Percentiles rank a stretch among this genome's conserved stretches.
These are phyloP conservation scores for Frankliniella intonsa DNA, from an alignment of 2,888 invertebrate species.

Conservation along the genomic window DNA sequence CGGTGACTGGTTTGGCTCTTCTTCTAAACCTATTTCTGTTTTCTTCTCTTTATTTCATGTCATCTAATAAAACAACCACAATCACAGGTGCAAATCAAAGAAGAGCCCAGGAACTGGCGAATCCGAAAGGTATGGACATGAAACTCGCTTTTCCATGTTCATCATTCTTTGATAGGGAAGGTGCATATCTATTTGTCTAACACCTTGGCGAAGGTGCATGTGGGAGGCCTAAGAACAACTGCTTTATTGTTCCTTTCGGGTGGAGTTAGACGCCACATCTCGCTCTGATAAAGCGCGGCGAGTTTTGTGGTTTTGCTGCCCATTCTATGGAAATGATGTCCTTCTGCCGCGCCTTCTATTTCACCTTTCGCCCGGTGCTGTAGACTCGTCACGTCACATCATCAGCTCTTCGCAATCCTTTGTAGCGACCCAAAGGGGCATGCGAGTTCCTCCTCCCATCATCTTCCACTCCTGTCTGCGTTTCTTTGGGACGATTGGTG, in stretches of 20 bases:
- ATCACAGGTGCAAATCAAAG: constrained; percentile 48
- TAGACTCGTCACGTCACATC: not conserved
- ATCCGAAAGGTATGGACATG: constrained; percentile 42
- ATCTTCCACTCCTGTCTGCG: not conserved
- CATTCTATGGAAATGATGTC: too few relatives aligned
- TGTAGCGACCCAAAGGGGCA: not conserved
- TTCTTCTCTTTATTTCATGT: constrained; percentile 29
- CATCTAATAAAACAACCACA: constrained; percentile 27
- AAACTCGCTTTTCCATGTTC: constrained; percentile 13
- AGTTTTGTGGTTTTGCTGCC: too few relatives aligned
- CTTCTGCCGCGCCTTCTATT: too few relatives aligned
- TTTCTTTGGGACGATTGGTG: not conserved
- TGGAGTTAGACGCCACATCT: too few relatives aligned
- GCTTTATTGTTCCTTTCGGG: too few relatives aligned
- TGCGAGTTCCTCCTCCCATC: not conserved
- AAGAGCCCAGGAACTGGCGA: constrained; percentile 44
- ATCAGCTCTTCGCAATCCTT: not conserved
- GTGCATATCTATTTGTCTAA: not conserved
- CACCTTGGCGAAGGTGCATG: not conserved
- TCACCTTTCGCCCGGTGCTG: too few relatives aligned
- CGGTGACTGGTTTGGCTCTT: constrained; percentile 3
- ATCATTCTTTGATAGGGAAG: constrained; percentile 5
- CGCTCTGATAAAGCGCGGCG: too few relatives aligned
- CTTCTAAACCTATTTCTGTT: constrained; percentile 26
- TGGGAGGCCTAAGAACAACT: not conserved